These are phyloP conservation scores for Psammodynastes pulverulentus DNA, from an alignment of 2,113 vertebrate genomes.

Conservation along the genomic window DNA sequence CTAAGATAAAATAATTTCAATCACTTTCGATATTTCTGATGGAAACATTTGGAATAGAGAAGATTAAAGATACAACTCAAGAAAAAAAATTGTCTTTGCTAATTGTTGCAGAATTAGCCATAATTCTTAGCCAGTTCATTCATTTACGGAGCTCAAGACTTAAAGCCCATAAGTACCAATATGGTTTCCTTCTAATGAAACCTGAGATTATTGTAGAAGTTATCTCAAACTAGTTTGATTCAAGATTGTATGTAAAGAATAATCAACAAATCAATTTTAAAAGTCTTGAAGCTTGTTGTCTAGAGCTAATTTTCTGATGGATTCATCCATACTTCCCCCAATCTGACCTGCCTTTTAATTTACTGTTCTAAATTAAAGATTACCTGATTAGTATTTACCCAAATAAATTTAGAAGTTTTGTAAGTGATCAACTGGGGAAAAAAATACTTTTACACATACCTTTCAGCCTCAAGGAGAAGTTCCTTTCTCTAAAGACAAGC, in stretches of 20 bases:
- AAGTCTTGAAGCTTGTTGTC: not conserved
- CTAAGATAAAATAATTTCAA: not conserved
- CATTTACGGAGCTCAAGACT: not conserved
- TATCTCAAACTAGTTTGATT: not conserved
- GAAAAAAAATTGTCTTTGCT: not conserved
- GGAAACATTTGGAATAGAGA: not conserved
- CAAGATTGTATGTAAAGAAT: not conserved
- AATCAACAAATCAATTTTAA: not conserved
- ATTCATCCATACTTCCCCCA: not conserved
- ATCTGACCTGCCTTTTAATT: not conserved
- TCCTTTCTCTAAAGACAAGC: not conserved
- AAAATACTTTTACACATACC: slow-evolving; percentile 1
- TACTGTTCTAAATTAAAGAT: not conserved
- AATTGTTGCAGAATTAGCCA: not conserved
- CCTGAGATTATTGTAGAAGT: not conserved
- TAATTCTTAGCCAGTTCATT: not conserved
- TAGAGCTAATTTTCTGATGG: not conserved
- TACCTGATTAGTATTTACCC: not conserved
- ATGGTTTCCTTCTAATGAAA: not conserved
- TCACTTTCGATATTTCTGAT: not conserved
- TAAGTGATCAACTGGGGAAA: not conserved
- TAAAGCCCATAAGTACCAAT: not conserved
- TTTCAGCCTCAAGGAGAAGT: not conserved
- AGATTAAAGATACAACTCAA: not conserved
- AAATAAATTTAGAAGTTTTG: not conserved